These are phyloP conservation scores for Rhabdophis nuchalis DNA, from an alignment of 2,797 vertebrate species.

Conservation along the genomic window DNA sequence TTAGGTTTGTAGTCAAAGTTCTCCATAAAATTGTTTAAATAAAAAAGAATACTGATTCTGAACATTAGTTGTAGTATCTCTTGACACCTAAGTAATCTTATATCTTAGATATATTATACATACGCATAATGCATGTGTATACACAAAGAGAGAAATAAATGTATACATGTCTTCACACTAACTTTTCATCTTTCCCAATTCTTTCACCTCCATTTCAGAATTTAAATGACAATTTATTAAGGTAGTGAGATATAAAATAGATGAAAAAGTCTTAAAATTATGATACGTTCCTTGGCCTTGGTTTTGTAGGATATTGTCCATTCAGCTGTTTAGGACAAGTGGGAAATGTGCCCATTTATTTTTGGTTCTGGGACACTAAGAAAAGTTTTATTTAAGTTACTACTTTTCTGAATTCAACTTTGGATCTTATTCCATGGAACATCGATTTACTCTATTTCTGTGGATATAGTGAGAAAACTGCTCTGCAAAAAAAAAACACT, in stretches of 20 bases:
- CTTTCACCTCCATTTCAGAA: not conserved
- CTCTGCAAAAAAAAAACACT: not conserved
- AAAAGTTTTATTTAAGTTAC: not conserved
- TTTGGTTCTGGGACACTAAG: not conserved
- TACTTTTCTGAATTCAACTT: constrained; percentile 7
- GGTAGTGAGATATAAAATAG: constrained; percentile 61
- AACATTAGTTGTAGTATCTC: constrained; percentile 63
- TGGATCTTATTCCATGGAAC: not conserved
- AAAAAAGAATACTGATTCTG: constrained; percentile 27
- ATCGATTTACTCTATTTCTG: not conserved
- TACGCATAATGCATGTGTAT: constrained; percentile 48
- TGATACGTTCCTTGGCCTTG: constrained; percentile 48
- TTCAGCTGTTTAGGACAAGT: not conserved
- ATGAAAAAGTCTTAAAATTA: constrained; percentile 56
- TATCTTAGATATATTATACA: constrained; percentile 30
- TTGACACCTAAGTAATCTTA: constrained; percentile 68
- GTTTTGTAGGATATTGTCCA: constrained; percentile 56
- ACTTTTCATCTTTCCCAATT: constrained; percentile 36
- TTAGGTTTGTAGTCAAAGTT: not conserved
- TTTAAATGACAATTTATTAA: constrained; percentile 60
- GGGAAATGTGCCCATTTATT: not conserved
- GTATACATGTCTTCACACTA: not conserved
- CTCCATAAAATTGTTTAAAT: not conserved
- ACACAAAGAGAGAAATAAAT: not conserved
- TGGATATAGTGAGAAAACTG: not conserved